phyloP scores from a whole-genome alignment of 2,797 vertebrate species.

The Botia almorhae region DNA sequence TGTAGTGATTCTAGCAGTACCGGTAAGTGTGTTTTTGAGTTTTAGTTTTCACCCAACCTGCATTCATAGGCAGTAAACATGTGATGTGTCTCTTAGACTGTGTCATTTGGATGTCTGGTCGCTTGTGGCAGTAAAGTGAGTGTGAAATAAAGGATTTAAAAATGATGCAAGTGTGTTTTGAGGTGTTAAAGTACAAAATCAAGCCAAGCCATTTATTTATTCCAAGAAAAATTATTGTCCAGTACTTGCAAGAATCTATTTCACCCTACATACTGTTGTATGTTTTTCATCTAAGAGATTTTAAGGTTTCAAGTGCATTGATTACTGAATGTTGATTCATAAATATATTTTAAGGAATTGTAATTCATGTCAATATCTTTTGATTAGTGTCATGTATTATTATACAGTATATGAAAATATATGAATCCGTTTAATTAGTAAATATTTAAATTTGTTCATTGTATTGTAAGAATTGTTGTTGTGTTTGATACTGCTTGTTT shows the following conservation, averaged over 20 bases:
- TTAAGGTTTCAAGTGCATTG: background rate
- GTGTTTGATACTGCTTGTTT: too few relatives aligned
- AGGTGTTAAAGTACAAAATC: constrained; percentile 19
- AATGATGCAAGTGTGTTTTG: constrained; percentile 38
- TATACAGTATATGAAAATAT: too few relatives aligned
- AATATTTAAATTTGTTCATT: too few relatives aligned
- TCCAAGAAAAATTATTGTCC: background rate
- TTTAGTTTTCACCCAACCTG: background rate
- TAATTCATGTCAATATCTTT: too few relatives aligned
- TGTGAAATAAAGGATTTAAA: constrained; percentile 30
- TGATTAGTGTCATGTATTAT: too few relatives aligned
- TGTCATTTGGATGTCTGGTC: constrained; percentile 12
- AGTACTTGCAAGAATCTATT: background rate
- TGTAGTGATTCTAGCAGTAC: constrained; percentile 2
- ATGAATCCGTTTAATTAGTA: too few relatives aligned
- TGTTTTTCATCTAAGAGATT: background rate
- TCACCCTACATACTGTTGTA: background rate
- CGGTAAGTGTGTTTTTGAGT: background rate
- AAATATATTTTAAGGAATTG: too few relatives aligned
- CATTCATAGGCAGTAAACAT: constrained; percentile 17
- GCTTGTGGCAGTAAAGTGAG: constrained; percentile 39
- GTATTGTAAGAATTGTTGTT: too few relatives aligned
- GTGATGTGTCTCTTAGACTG: constrained; percentile 14
- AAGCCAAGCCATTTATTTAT: constrained; percentile 13
- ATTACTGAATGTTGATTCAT: background rate